Conservation (phyloP, 2,888 invertebrate genomes). For the Frankliniella fusca region DNA sequence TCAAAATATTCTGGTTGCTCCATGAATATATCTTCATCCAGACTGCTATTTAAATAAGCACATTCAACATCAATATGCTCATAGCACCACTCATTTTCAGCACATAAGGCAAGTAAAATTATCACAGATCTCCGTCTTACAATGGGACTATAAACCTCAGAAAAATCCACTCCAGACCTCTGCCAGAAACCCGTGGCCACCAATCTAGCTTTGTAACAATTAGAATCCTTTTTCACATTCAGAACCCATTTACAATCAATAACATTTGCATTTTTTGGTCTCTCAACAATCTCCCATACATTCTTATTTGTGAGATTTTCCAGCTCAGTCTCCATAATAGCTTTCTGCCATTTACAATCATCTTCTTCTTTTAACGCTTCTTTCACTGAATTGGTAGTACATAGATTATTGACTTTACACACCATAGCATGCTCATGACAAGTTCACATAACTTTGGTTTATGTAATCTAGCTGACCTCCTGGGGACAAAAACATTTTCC, state of each 20-base stretch:
- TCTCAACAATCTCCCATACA: conserved; percentile 32
- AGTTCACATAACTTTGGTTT: background rate
- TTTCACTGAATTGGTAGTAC: background rate
- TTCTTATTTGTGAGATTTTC: conserved; percentile 28
- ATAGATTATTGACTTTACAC: no score
- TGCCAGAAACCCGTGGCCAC: conserved; percentile 1
- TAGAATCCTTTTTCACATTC: conserved; percentile 25
- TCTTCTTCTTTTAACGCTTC: conserved; percentile 32
- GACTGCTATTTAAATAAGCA: background rate
- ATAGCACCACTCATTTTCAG: background rate
- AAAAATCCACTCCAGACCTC: background rate
- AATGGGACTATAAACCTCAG: conserved; percentile 14
- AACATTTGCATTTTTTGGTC: conserved; percentile 30
- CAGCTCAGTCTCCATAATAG: conserved; percentile 33
- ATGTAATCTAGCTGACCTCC: conserved; percentile 4
- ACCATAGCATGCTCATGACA: background rate
- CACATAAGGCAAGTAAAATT: background rate
- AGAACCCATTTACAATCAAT: conserved; percentile 32
- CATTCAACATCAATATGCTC: background rate
- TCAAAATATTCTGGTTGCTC: background rate
- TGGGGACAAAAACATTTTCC: background rate
- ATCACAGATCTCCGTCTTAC: background rate
- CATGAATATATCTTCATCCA: background rate
- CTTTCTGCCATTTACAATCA: conserved; percentile 29
- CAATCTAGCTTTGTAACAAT: conserved; percentile 10